Base-by-base conservation (phyloP, 2,888 invertebrate genomes). In the Gastrophysa polygoni region DNA sequence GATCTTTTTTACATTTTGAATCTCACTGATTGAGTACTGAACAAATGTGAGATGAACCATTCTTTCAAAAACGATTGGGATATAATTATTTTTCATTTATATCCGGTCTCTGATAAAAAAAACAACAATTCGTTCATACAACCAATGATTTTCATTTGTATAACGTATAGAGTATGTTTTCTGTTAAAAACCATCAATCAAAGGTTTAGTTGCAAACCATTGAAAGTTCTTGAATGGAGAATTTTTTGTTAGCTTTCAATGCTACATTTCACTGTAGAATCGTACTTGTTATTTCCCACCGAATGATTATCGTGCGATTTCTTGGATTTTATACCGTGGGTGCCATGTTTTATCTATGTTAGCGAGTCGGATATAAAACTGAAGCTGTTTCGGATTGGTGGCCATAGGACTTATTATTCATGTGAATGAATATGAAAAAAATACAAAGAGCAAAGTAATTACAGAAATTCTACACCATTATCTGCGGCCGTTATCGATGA, bases 401-500 rank as follows among this genome's bases (percentile, higher is more conserved):
- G 67, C 70, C 73, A 72, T 72, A 71, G 71, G 73, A 74, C 72
- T 68, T 73, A 72, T 72, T 71, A 72, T 69, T 72, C 72, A 72
- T 73, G 71, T 73, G 71, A 73, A 73, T 71, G 70, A 64, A 65
- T 61, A 58, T 55, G 57, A 69, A 70, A 71, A 28, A 38, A 67
- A 68, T 59, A 67, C 68, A 71, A 63, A 70, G 67, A 69, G 67
- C 59, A 67, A 63, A 67, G 66, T 75, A 75, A 75, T 74, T 73
- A 75, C 70, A 75, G 73, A 74, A 75, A 75, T 73, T 69, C 71
- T 72, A 70, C 69, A 68, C 71, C 67, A 71, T 72, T 81, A 81
- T 81, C 81, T 79, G 54, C 73, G 77, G 71, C 81, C 80, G 81
- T 81, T 81, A 81, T 81, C 81, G 79, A 78, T 77, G 77, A 81